A percentile compares a stretch with the other conserved stretches of the same genome.
phyloP scores from a whole-genome alignment of 2,113 vertebrate species.

The Pteronura brasiliensis region DNA sequence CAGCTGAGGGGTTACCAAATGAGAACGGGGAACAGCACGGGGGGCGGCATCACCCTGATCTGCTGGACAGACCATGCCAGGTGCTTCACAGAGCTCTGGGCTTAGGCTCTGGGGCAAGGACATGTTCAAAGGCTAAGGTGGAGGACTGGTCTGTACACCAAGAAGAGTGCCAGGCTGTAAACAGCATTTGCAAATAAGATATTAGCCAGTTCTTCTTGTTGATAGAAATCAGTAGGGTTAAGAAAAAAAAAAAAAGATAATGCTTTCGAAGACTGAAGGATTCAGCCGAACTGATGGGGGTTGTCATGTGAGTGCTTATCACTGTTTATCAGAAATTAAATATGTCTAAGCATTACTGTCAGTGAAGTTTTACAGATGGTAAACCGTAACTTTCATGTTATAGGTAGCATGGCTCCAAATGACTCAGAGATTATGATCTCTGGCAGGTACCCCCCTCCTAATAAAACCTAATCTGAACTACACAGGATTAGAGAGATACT shows the following conservation, averaged over 20 bases:
- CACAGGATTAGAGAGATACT: neutral
- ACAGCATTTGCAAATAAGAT: neutral
- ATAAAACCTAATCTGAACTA: constrained; percentile 3
- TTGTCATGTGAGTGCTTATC: neutral
- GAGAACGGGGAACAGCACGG: accelerated
- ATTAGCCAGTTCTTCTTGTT: neutral
- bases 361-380: neutral
- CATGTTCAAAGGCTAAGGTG: neutral
- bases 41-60: accelerated
- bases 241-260: neutral
- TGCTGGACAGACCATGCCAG: neutral
- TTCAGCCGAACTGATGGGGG: neutral
- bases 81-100: neutral
- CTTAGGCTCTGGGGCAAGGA: neutral
- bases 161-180: neutral
- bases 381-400: neutral
- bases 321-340: constrained; percentile 29
- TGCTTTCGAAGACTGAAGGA: neutral
- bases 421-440: neutral
- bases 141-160: neutral
- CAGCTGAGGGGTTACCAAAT: neutral
- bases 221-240: neutral
- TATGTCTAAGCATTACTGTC: neutral
- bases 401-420: neutral
- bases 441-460: neutral